phyloP scores from a whole-genome alignment of 2,797 vertebrate species.

The Furcifer pardalis region DNA sequence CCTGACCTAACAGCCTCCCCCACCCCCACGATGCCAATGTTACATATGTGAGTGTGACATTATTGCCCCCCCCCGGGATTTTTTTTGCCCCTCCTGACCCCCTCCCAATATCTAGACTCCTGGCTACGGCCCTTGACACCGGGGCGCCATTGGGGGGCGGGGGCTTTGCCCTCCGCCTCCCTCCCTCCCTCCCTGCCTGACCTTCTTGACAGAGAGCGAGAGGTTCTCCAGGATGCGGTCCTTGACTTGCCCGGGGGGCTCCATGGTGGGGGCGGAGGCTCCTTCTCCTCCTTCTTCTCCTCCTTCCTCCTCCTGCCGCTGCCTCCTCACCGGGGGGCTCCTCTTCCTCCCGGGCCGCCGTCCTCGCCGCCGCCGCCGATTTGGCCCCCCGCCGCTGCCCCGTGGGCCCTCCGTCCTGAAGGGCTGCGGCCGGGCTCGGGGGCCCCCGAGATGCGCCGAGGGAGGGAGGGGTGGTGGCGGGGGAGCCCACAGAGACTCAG shows the following conservation, averaged over 20 bases:
- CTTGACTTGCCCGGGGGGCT: slow-evolving; percentile 95
- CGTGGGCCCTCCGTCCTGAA: slow-evolving; percentile 75
- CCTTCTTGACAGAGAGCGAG: slow-evolving; percentile 95
- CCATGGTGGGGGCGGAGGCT: slow-evolving; percentile 77
- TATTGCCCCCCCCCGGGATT: too few species aligned
- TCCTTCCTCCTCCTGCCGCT: slow-evolving; percentile 51
- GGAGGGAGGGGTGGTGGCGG: too few species aligned
- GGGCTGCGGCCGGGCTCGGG: slow-evolving; percentile 72
- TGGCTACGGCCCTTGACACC: too few species aligned
- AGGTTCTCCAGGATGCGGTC: slow-evolving; percentile 97
- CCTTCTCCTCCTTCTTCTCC: slow-evolving; percentile 25
- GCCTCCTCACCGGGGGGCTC: slow-evolving; percentile 43
- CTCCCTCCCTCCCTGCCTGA: slow-evolving; percentile 64
- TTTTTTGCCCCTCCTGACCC: too few species aligned
- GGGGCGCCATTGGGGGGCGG: too few species aligned
- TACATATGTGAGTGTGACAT: too few species aligned
- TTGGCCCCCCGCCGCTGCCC: slow-evolving; percentile 48
- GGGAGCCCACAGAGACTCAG: too few species aligned
- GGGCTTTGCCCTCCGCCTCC: too few species aligned
- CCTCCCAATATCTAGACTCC: too few species aligned
- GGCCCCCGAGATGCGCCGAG: neutral
- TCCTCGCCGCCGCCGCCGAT: slow-evolving; percentile 52
- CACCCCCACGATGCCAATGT: too few species aligned
- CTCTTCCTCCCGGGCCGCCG: slow-evolving; percentile 40
- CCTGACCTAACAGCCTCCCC: too few species aligned